A percentile compares a stretch with the other conserved stretches of the same genome.
Conservation (phyloP, 2,113 vertebrate genomes). For the Aldabrachelys gigantea region DNA sequence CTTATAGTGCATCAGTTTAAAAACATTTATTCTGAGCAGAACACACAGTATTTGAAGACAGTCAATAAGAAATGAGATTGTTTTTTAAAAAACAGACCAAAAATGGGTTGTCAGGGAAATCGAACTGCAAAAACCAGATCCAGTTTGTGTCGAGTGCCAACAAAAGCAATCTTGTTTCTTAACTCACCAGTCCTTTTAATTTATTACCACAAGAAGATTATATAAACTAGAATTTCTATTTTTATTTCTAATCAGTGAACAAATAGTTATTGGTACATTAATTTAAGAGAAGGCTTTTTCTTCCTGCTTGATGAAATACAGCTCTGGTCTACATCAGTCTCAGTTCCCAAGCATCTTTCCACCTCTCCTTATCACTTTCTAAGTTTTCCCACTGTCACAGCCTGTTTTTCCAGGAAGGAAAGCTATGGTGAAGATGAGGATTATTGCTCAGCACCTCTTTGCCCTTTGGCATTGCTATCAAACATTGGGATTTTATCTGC, state of each 20-base stretch:
- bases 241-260: constrained; percentile 51
- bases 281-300: constrained; percentile 48
- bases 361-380: constrained; percentile 82
- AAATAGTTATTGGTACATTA: constrained; percentile 62
- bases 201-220: constrained; percentile 11
- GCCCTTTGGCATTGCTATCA: constrained; percentile 64
- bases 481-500: constrained; percentile 46
- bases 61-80: not conserved
- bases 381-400: constrained; percentile 78
- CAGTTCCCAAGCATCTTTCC: constrained; percentile 84
- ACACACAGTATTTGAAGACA: not conserved
- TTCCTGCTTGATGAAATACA: constrained; percentile 43
- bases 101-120: not conserved
- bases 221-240: constrained; percentile 46
- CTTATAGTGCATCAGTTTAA: not conserved
- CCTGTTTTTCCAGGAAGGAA: constrained; percentile 72
- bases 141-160: constrained; percentile 3
- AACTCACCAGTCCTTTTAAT: constrained; percentile 34
- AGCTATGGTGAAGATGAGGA: constrained; percentile 66
- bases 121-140: not conserved
- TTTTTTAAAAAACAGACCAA: not conserved
- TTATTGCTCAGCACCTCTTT: constrained; percentile 68
- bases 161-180: constrained; percentile 53
- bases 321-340: constrained; percentile 84
- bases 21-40: not conserved